Conservation (phyloP, 1,140 invertebrate species). For the Bombus confusus region DNA sequence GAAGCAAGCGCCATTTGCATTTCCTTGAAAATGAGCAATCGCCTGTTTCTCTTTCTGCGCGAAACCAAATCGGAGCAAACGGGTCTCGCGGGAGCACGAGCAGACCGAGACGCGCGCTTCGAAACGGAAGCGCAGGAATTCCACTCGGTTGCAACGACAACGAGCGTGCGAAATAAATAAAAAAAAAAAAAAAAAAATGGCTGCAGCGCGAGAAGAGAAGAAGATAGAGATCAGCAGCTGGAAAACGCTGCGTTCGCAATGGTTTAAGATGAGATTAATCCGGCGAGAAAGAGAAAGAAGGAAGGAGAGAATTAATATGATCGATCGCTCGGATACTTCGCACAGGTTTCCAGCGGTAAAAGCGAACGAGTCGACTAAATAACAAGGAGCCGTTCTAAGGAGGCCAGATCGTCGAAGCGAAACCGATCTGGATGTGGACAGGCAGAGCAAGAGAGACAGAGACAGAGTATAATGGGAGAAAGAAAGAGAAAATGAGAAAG, state of each 20-base stretch:
- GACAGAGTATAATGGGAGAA: neutral
- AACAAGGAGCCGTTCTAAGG: constrained; percentile 41
- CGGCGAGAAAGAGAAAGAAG: neutral
- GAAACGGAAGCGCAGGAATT: constrained; percentile 2
- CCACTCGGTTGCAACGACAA: neutral
- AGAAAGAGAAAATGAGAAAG: neutral
- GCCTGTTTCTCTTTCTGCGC: neutral
- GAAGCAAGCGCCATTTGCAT: neutral
- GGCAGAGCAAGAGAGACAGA: neutral
- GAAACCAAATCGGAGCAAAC: constrained; percentile 2
- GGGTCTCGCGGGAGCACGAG: neutral
- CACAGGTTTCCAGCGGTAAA: constrained; percentile 38
- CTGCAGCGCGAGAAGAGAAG: neutral
- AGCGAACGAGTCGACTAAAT: constrained; percentile 26
- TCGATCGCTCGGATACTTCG: neutral
- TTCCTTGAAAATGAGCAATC: neutral
- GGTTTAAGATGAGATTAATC: constrained; percentile 3
- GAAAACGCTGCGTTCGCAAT: neutral
- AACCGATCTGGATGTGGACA: constrained; percentile 62
- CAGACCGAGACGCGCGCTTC: neutral
- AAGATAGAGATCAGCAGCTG: neutral
- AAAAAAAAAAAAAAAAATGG: too few species aligned
- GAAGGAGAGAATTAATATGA: constrained; percentile 50
- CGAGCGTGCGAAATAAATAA: neutral
- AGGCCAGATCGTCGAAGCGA: constrained; percentile 68